Evolutionary conservation across 92 coral and sea anemone genomes (phyloP), one percentile per base, ranked within the genome.

Genomic region (Montipora capitata): DNA sequence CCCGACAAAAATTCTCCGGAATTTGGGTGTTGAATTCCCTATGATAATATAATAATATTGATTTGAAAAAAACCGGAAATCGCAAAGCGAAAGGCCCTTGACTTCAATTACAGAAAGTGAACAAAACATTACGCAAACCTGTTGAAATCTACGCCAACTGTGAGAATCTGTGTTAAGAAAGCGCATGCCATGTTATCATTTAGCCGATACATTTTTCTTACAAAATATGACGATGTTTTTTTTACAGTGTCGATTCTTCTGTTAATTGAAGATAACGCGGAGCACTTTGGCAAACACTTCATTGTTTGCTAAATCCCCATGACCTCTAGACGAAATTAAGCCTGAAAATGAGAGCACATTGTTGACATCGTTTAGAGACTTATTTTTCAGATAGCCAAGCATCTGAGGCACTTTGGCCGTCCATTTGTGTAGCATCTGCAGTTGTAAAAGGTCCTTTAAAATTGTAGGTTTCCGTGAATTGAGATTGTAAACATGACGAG

Each of bases 1-100:
- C 16, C 2, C 3, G 52, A 0, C 5, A 52, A 13, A 13, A 10
- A 2, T 71, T 9, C 8, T 18, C 48, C 5, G 76, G 68, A 39
- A 68, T 80, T 38, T n/a, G 27, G 66, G 84, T 65, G 68, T 15
- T 15, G 7, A 64, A 3, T 17, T 10, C 11, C 17, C 66, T 3
- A 10, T 45, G 51, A 4, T 4, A 4, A 45, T 45, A 45, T 79
- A 5, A 67, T 68, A 72, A 38, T 68, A 20, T 49, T 12, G 83
- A 16, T 64, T 76, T 43, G 54, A 42, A 2, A 42, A 2, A 27
- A 20, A 66, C 38, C 38, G 76, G 49, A 51, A 42, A 38, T 80
- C 85, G 69, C 68, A 13, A 13, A 54, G 18, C n/a, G 7, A 17
- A 27, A 64, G 66, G 49, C 62, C 51, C 74, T 65, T 65, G 54